Conservation (phyloP, 2,113 vertebrate species). For the Xyrauchen texanus region DNA sequence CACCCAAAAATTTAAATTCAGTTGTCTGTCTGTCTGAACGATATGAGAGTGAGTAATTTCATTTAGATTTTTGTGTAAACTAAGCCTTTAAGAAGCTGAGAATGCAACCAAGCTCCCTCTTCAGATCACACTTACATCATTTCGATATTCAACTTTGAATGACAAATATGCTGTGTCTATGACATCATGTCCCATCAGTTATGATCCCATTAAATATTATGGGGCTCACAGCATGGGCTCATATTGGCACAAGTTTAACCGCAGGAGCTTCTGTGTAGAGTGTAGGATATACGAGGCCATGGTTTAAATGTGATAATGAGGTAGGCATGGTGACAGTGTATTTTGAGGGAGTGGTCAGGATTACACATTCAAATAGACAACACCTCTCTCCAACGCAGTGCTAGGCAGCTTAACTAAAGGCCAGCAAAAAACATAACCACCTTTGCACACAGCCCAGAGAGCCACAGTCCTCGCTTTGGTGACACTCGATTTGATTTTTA, state of each 20-base stretch:
- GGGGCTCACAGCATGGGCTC: slow-evolving; percentile 21
- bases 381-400: slow-evolving; percentile 6
- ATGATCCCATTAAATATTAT: slow-evolving; percentile 32
- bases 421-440: slow-evolving; percentile 58
- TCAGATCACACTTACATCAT: background rate
- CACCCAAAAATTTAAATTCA: background rate
- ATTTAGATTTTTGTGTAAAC: too few relatives aligned
- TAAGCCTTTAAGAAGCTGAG: background rate
- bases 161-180: background rate
- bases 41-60: too few relatives aligned
- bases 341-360: slow-evolving; percentile 59
- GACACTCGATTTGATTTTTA: slow-evolving; percentile 12
- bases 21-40: too few relatives aligned
- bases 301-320: slow-evolving; percentile 62
- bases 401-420: slow-evolving; percentile 45
- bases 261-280: slow-evolving; percentile 17
- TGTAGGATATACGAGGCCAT: slow-evolving; percentile 38
- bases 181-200: slow-evolving; percentile 7
- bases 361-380: slow-evolving; percentile 35
- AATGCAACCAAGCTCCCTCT: background rate
- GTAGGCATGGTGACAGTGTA: slow-evolving; percentile 51
- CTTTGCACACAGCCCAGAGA: slow-evolving; percentile 34
- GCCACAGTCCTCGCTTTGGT: slow-evolving; percentile 8
- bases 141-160: slow-evolving; percentile 15
- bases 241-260: slow-evolving; percentile 16